A percentile compares a stretch with the other conserved stretches of the same genome.
phyloP scores from a whole-genome alignment of 2,797 vertebrate species.

The Enteromius trimaculatus region DNA sequence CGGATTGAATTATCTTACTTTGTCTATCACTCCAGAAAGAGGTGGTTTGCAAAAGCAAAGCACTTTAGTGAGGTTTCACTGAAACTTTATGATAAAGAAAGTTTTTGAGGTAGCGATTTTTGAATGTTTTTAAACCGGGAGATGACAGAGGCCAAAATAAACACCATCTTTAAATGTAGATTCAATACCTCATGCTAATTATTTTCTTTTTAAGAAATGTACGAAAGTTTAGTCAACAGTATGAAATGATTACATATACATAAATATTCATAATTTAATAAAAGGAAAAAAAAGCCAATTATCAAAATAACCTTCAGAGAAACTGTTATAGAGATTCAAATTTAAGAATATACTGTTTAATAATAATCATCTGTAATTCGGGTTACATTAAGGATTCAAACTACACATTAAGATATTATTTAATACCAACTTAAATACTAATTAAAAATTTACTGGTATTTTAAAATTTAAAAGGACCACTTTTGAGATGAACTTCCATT shows the following conservation, averaged over 20 bases:
- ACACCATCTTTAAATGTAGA: conserved; percentile 1
- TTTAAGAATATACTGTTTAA: not conserved
- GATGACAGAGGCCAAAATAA: not conserved
- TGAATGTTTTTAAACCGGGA: not conserved
- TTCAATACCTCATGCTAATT: not conserved
- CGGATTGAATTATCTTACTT: not conserved
- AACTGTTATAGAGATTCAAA: not conserved
- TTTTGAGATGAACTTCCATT: not conserved
- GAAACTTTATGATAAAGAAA: not conserved
- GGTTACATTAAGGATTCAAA: not conserved
- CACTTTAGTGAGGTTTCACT: not conserved
- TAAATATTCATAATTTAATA: not conserved
- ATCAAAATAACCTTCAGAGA: not conserved
- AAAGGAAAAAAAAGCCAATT: not conserved
- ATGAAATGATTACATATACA: not conserved
- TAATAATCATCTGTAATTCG: not conserved
- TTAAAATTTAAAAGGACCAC: not conserved
- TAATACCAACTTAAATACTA: not conserved
- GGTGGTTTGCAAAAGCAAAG: not conserved
- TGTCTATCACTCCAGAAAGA: not conserved
- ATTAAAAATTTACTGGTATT: not conserved
- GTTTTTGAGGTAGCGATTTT: not conserved
- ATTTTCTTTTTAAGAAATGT: not conserved
- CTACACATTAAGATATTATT: not conserved
- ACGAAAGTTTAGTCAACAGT: not conserved